Conservation (phyloP, 2,113 vertebrate species). For the Nothobranchius kuhntae region DNA sequence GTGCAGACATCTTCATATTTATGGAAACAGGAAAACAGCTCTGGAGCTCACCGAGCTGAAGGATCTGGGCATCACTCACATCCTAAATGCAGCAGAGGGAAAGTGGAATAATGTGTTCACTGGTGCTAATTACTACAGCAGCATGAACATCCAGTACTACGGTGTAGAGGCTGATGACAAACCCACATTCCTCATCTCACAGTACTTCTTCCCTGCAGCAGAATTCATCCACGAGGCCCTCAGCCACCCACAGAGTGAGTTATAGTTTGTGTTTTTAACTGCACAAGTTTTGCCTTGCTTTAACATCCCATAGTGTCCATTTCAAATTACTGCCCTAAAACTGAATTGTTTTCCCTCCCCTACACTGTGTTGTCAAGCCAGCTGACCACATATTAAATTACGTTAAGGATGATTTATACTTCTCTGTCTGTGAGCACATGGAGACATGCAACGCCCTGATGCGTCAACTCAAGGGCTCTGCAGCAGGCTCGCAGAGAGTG, state of each 20-base stretch:
- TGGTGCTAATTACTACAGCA: slow-evolving; percentile 84
- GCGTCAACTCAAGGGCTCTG: too few species aligned
- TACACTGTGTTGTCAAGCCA: too few species aligned
- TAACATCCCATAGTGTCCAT: too few species aligned
- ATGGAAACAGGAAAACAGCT: slow-evolving; percentile 83
- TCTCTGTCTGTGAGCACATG: too few species aligned
- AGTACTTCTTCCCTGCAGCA: slow-evolving; percentile 87
- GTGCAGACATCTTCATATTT: not conserved
- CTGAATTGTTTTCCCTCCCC: too few species aligned
- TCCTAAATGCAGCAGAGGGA: slow-evolving; percentile 90
- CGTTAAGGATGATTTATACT: too few species aligned
- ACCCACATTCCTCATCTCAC: slow-evolving; percentile 87
- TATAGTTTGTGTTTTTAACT: slow-evolving; percentile 6
- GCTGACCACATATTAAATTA: too few species aligned
- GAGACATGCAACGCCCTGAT: too few species aligned
- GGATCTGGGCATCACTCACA: slow-evolving; percentile 88
- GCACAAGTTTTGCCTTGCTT: too few species aligned
- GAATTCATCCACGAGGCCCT: slow-evolving; percentile 87
- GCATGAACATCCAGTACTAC: slow-evolving; percentile 84
- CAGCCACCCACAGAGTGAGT: slow-evolving; percentile 84
- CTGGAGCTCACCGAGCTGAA: slow-evolving; percentile 84
- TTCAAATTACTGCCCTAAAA: too few species aligned
- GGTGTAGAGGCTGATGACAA: slow-evolving; percentile 91
- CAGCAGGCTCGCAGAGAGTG: too few species aligned
- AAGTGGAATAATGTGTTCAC: slow-evolving; percentile 89